Evolutionary conservation across 2,797 vertebrate genomes (phyloP), one percentile per base, ranked within the genome.

Genomic region (Rousettus madagascariensis): DNA sequence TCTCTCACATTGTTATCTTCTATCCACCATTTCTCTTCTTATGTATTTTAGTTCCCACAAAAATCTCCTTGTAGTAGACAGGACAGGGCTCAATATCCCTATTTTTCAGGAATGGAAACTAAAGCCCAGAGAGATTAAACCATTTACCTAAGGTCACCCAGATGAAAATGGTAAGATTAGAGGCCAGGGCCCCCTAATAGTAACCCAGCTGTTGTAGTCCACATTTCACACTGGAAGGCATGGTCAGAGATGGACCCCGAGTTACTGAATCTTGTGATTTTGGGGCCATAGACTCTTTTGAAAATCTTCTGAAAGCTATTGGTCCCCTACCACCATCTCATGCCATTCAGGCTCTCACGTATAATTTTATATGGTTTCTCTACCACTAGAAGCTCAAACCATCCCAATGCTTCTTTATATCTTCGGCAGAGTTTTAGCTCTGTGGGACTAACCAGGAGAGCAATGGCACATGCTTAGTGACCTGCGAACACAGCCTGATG

Each of bases 351-450:
- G 68, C 16, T 65, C 28, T 69, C 28, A 16, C 8, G 0, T 66
- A 8, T 20, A 33, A 43, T 96, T 89, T 91, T 86, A 41, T n/a
- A n/a, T 66, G 77, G 82, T 36, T 93, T 30, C 43, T 92, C 15
- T 53, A 8, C 43, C 28, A 36, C 9, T 7, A 13, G 55, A 94
- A 86, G 19, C 38, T 51, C 33, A 83, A 61, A 46, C 22, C 5
- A 41, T 55, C 16, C 19, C 33, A 63, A 1, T 26, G 10, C 53
- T 84, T 89, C 43, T 57, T 16, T 89, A 8, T 30, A 26, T 53
- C 19, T 28, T 82, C 63, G 46, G 2, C 16, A 78, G 57, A 8
- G 38, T 59, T 59, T 84, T 65, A 55, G 69, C 69, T 84, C 51
- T 51, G 3, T 43, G 69, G 59, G 13, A 69, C 61, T 49, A 77